Base-by-base conservation (phyloP, 1,140 invertebrate genomes). In the Zophobas atratus region DNA sequence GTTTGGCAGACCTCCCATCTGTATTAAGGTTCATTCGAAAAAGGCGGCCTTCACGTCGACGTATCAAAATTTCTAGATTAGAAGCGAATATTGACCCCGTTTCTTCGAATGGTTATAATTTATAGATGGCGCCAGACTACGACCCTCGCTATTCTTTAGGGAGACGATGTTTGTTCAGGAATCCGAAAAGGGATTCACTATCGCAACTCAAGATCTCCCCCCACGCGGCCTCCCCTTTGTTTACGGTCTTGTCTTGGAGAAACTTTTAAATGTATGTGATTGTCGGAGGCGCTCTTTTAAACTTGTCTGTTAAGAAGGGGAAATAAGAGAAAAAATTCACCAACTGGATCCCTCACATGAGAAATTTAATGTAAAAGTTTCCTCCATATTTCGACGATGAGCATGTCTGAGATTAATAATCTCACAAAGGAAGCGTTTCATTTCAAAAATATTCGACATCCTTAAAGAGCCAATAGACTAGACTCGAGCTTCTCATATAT, bases 181-280 rank as follows among this genome's bases (percentile, higher is more conserved):
- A 33, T 67, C 43, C 60, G 60, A 67, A 51, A 20, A 39, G 60
- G 38, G 60, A 60, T 60, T 60, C 60, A 67, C 60, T 67, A 67
- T 67, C 60, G n/a, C 39, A 5, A 43, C 60, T 6, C 33, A 43
- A 67, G 3, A 67, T 67, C 60, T 67, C 60, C 60, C 53, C 35
- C 60, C 60, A 60, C 60, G 36, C 49, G 43, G 20, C 39, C 60
- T 43, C 60, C 60, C 56, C 39, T 41, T 67, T 67, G 60, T 67
- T 67, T 67, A 67, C 60, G 60, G 60, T 67, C 60, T 67, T 67
- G 60, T 67, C 60, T 67, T 33, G 39, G 35, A 32, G 39, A 67
- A 67, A 67, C 60, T 67, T 67, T 67, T 67, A 67, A 67, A 67
- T 67, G 60, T 67, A 67, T 67, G 60, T 67, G 60, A 67, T 67